Base-by-base conservation (phyloP, 2,888 invertebrate genomes). In the Lasioglossum zephyrum region DNA sequence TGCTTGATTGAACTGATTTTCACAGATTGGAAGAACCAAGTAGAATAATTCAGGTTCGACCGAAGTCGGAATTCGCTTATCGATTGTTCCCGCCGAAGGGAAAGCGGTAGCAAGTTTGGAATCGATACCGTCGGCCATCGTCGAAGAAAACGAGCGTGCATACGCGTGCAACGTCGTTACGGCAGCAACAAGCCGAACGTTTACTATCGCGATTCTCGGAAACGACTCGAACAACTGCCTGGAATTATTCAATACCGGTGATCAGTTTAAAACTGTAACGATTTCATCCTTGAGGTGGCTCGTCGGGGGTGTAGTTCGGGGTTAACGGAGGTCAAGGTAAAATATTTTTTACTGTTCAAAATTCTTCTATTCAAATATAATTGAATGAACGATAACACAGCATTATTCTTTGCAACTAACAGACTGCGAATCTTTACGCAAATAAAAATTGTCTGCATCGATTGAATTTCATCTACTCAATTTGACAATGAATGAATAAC, bases 281-380 rank as follows among this genome's bases (percentile, higher is more conserved):
- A 36, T 66, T 66, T 36, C 8, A 16, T 18, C 36, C 8, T 13
- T 6, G 8, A 36, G 31, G 36, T 18, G 36, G 31, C 36, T 16
- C 31, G 63, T 66, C 44, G 70, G 77, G 87, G 78, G 87, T 13
- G 84, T 74, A 8, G 39, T 4, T 36, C 11, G 22, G 82, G 84
- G 87, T 88, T 87, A 87, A 78, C 84, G 31, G 81, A 85, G 88
- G 87, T 87, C 86, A 83, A 86, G 70, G 72, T 47, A 16, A 47
- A 47, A 47, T 11, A 44, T 4, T 47, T 47, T 47, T 16, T 47
- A 47, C 16, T 1, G 47, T 47, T 47, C 47, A 16, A 4, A 47
- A 47, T 4, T 47, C 4, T 47, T 47, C 47, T 4, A 16, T 47
- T 16, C 4, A 13, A 16, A 44, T 44, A 13, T 9, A 44, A 44